phyloP scores from a whole-genome alignment of 2,113 vertebrate genomes.

The Hippocampus comes region DNA sequence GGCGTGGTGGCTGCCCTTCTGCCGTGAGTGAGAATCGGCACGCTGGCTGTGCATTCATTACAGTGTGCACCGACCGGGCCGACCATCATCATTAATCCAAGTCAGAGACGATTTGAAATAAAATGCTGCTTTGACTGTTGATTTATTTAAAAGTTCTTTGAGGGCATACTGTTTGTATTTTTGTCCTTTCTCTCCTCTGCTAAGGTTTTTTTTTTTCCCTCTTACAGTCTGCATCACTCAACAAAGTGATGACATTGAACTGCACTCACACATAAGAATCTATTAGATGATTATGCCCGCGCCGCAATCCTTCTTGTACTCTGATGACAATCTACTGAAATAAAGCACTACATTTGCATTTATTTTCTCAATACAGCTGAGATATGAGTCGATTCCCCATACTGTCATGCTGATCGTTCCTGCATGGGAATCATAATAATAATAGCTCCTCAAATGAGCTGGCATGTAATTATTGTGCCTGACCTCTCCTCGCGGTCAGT shows the following conservation, averaged over 20 bases:
- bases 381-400: constrained; percentile 52
- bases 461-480: constrained; percentile 61
- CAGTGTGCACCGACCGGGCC: constrained; percentile 8
- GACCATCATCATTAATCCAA: constrained; percentile 45
- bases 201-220: constrained; percentile 4
- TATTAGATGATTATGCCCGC: constrained; percentile 13
- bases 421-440: constrained; percentile 59
- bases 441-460: constrained; percentile 60
- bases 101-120: constrained; percentile 38
- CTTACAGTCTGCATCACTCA: constrained; percentile 1
- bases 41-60: constrained; percentile 49
- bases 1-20: constrained; percentile 57
- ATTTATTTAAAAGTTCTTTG: constrained; percentile 17
- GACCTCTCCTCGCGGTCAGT: constrained; percentile 50
- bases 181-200: constrained; percentile 25
- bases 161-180: constrained; percentile 24
- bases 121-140: constrained; percentile 40
- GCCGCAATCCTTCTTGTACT: constrained; percentile 14
- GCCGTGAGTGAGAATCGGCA: constrained; percentile 46
- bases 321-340: constrained; percentile 44
- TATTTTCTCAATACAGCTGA: constrained; percentile 47
- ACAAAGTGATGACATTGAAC: constrained; percentile 13
- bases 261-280: constrained; percentile 22
- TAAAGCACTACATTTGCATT: constrained; percentile 53
- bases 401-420: constrained; percentile 59